Evolutionary conservation across 2,113 vertebrate species (phyloP).

Genomic region (Centropristis striata): DNA sequence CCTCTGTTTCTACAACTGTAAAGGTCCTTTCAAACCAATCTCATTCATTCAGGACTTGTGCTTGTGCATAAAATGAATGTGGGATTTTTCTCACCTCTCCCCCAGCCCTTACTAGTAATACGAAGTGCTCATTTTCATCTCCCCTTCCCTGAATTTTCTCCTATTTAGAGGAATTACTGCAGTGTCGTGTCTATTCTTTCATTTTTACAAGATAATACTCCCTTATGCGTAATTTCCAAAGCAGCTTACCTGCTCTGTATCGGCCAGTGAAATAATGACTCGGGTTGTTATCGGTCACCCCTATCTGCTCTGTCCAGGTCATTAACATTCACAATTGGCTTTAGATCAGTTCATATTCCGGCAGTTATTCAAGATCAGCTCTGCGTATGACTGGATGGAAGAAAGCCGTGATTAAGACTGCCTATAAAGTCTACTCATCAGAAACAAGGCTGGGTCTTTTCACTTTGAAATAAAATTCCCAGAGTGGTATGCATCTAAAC

Average conservation of each 20-base stretch:
- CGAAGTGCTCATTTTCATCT: slow-evolving; percentile 14
- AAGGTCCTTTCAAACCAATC: slow-evolving; percentile 30
- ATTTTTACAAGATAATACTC: slow-evolving; percentile 36
- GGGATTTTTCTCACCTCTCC: slow-evolving; percentile 26
- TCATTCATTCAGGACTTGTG: slow-evolving; percentile 51
- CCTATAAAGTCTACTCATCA: slow-evolving; percentile 53
- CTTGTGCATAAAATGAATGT: slow-evolving; percentile 57
- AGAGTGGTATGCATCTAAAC: slow-evolving; percentile 59
- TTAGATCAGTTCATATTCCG: slow-evolving; percentile 42
- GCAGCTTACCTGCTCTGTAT: slow-evolving; percentile 39
- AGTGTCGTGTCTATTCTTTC: slow-evolving; percentile 25
- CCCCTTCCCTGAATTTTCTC: neutral
- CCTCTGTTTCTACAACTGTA: slow-evolving; percentile 43
- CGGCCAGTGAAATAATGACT: slow-evolving; percentile 41
- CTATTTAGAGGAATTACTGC: slow-evolving; percentile 39
- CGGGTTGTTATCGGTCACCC: slow-evolving; percentile 24
- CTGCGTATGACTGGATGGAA: slow-evolving; percentile 21
- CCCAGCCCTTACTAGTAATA: neutral
- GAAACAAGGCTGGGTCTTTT: slow-evolving; percentile 48
- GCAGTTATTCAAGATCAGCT: slow-evolving; percentile 27
- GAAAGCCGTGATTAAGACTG: slow-evolving; percentile 56
- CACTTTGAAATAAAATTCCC: slow-evolving; percentile 78
- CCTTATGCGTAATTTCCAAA: slow-evolving; percentile 40
- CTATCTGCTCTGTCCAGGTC: slow-evolving; percentile 31
- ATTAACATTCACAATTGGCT: slow-evolving; percentile 57